phyloP scores from a whole-genome alignment of 2,113 vertebrate genomes.

The Lagopus muta region DNA sequence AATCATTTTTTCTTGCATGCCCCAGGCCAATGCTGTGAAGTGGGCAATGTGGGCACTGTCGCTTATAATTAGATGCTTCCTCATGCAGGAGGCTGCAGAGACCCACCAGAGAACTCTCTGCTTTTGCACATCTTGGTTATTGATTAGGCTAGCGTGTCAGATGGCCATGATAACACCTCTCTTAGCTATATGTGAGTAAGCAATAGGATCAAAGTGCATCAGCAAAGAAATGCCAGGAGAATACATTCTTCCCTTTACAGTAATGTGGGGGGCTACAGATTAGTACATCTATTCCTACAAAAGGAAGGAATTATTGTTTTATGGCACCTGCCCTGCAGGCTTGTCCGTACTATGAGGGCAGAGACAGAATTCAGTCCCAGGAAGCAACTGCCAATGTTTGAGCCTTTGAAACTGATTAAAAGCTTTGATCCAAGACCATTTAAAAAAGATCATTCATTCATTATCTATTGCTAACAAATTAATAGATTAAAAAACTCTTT shows the following conservation, averaged over 20 bases:
- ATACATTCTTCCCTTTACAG: neutral
- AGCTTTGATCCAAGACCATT: neutral
- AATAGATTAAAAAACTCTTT: constrained; percentile 20
- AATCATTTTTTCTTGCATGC: constrained; percentile 50
- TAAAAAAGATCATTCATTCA: neutral
- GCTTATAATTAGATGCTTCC: constrained; percentile 37
- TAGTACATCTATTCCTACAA: neutral
- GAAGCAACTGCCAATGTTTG: neutral
- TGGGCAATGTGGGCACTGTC: neutral
- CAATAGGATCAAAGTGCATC: constrained; percentile 9
- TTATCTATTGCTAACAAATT: constrained; percentile 46
- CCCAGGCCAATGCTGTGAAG: constrained; percentile 25
- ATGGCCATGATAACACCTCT: neutral
- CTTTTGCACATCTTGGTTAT: neutral
- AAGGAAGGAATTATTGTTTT: neutral
- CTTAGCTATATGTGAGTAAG: neutral
- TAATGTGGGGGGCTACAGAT: neutral
- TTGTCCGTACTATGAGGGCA: accelerated
- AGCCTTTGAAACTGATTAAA: constrained; percentile 21
- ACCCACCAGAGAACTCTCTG: neutral
- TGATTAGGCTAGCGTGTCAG: neutral
- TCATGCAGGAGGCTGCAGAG: constrained; percentile 10
- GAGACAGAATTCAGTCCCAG: neutral
- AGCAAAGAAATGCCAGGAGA: neutral
- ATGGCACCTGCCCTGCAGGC: neutral